These are phyloP conservation scores for Chaitophorus viminalis DNA, from an alignment of 2,888 invertebrate genomes.

Conservation along the genomic window DNA sequence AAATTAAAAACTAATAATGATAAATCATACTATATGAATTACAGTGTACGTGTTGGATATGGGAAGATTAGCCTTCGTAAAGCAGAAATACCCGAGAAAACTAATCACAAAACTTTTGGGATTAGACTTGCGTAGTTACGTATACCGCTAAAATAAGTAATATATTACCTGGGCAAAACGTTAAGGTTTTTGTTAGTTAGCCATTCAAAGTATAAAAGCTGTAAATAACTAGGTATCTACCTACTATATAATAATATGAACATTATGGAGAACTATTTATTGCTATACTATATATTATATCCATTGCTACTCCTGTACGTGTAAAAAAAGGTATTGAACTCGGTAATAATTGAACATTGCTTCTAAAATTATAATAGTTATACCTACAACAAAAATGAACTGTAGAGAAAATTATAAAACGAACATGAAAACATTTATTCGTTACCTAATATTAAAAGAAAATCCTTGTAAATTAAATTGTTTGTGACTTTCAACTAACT, in stretches of 20 bases:
- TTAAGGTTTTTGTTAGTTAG: slow-evolving; percentile 41
- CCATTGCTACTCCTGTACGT: background rate
- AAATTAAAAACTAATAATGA: slow-evolving; percentile 36
- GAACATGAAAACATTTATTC: too few species aligned
- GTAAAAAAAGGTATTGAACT: background rate
- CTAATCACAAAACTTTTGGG: slow-evolving; percentile 58
- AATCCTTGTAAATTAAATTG: too few species aligned
- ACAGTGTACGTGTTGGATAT: too few species aligned
- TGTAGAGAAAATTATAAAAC: too few species aligned
- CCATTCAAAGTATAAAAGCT: background rate
- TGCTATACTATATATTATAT: too few species aligned
- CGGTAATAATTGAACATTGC: background rate
- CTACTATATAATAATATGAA: background rate
- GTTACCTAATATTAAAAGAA: too few species aligned
- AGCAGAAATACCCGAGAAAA: slow-evolving; percentile 29
- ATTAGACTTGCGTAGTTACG: background rate
- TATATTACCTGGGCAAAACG: slow-evolving; percentile 44
- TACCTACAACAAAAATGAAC: too few species aligned
- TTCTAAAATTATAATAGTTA: too few species aligned
- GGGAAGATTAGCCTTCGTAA: slow-evolving; percentile 14
- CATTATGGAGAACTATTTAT: background rate
- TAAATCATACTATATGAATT: slow-evolving; percentile 23
- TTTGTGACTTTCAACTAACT: too few species aligned
- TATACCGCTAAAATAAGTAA: slow-evolving; percentile 36
- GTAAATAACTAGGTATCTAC: background rate